Conservation (phyloP, 1,140 invertebrate species). For the Meteorus sp. region DNA sequence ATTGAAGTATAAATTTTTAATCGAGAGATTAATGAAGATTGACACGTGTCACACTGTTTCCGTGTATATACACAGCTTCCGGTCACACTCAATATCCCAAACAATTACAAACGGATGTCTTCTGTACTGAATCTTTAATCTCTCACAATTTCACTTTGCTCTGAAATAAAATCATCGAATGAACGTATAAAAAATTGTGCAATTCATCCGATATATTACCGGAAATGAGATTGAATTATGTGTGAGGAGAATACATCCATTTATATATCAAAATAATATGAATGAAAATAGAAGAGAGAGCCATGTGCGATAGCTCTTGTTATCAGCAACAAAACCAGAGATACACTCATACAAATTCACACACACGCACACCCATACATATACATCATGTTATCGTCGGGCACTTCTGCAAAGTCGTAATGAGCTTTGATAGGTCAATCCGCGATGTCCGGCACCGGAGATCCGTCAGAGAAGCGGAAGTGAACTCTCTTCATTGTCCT, state of each 20-base stretch:
- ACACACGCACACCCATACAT: no score
- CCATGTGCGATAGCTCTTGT: no score
- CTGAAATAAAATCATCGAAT: background rate
- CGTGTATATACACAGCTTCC: conserved; percentile 34
- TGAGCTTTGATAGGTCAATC: conserved; percentile 55
- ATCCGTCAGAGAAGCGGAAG: conserved; percentile 48
- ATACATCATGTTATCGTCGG: conserved; percentile 16
- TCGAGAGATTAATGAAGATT: conserved; percentile 1
- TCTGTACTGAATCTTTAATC: conserved; percentile 7
- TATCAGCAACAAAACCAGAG: no score
- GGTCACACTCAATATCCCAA: conserved; percentile 32
- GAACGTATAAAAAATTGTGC: conserved; percentile 1
- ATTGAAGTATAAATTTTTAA: conserved; percentile 27
- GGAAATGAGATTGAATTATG: no score
- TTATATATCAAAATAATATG: no score
- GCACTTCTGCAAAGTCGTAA: conserved; percentile 39
- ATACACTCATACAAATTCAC: no score
- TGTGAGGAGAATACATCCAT: no score
- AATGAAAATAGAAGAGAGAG: no score
- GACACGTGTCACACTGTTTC: conserved; percentile 32
- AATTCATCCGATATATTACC: background rate
- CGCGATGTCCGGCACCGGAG: conserved; percentile 52
- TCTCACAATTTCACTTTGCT: background rate
- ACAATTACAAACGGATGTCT: conserved; percentile 20
- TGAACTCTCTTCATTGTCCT: conserved; percentile 31